Evolutionary conservation across 2,797 vertebrate genomes (phyloP).

Genomic region (Catharus ustulatus): DNA sequence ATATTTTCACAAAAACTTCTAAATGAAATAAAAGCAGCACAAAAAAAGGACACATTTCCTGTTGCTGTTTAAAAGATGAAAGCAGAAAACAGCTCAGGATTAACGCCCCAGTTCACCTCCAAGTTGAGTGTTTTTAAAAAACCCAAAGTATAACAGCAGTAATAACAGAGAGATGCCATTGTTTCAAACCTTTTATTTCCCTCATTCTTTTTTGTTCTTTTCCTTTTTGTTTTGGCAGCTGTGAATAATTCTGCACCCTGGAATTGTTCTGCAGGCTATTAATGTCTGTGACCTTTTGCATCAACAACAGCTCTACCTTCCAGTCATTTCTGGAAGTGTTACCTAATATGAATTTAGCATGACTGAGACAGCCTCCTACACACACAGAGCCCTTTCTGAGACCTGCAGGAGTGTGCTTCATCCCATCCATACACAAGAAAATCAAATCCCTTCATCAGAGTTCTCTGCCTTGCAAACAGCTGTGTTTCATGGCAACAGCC

Average conservation of each 20-base stretch:
- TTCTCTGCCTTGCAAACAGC: neutral
- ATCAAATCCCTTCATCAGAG: neutral
- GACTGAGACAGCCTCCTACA: neutral
- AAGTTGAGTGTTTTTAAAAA: neutral
- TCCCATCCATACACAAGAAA: neutral
- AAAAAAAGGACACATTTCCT: neutral
- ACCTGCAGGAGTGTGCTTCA: neutral
- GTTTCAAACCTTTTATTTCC: constrained; percentile 8
- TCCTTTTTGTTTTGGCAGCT: constrained; percentile 30
- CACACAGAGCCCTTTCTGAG: neutral
- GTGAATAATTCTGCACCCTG: constrained; percentile 22
- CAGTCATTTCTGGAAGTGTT: constrained; percentile 34
- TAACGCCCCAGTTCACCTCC: neutral
- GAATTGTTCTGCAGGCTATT: constrained; percentile 30
- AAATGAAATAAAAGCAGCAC: neutral
- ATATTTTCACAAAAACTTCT: neutral
- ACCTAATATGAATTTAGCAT: constrained; percentile 22
- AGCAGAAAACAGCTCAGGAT: constrained; percentile 12
- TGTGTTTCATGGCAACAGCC: neutral
- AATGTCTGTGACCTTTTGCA: constrained; percentile 48
- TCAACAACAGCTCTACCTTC: constrained; percentile 9
- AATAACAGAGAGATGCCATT: neutral
- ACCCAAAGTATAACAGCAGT: neutral
- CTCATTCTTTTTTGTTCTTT: neutral
- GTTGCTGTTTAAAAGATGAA: neutral